Conservation (phyloP, 2,888 invertebrate genomes). For the Ramazzottius varieornatus region DNA sequence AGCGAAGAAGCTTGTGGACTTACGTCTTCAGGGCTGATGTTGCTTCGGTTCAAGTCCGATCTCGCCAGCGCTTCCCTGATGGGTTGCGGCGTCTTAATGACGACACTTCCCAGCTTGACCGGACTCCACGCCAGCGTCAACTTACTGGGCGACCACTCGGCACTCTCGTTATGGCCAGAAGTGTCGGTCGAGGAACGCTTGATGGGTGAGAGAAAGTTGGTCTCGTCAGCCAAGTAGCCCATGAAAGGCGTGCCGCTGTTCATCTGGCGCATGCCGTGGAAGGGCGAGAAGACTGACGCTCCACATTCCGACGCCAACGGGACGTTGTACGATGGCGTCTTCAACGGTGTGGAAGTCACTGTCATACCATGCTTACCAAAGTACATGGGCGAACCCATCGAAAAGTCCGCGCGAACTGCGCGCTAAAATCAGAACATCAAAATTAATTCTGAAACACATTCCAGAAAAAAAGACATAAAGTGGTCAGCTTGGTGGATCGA, state of each 20-base stretch:
- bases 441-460: no score
- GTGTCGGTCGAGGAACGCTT: not conserved
- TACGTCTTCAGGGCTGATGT: not conserved
- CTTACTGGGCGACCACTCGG: not conserved
- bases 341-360: not conserved
- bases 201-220: not conserved
- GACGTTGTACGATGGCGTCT: not conserved
- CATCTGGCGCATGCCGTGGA: not conserved
- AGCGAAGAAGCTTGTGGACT: not conserved
- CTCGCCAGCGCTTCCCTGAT: not conserved
- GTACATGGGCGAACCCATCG: not conserved
- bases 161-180: not conserved
- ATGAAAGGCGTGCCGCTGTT: not conserved
- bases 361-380: not conserved
- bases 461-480: no score
- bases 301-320: not conserved
- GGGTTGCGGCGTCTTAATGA: not conserved
- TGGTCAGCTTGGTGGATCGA: no score
- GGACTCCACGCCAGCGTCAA: not conserved
- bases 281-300: not conserved
- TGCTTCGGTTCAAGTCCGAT: not conserved
- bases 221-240: not conserved
- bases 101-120: not conserved
- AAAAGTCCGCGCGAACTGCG: not conserved
- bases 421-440: no score